phyloP scores from a whole-genome alignment of 2,113 vertebrate species.

The Coracopsis vasa region DNA sequence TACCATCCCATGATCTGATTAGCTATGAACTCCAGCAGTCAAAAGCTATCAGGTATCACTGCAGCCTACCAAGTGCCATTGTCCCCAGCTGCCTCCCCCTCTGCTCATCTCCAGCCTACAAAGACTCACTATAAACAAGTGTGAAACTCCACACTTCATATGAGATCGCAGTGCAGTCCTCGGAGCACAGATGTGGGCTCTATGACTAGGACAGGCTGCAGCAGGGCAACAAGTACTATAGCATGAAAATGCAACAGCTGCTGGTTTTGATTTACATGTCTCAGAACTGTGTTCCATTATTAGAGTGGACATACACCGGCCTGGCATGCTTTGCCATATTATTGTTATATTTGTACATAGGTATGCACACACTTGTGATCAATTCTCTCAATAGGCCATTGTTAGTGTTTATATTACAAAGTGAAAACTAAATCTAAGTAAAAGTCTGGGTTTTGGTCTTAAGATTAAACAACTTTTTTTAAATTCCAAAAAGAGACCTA shows the following conservation, averaged over 20 bases:
- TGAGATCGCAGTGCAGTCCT: neutral
- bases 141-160: neutral
- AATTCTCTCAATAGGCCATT: neutral
- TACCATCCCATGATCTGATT: neutral
- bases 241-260: neutral
- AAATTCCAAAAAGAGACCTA: neutral
- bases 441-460: neutral
- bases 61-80: neutral
- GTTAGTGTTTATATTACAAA: neutral
- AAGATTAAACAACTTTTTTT: neutral
- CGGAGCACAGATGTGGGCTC: neutral
- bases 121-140: neutral
- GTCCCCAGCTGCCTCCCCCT: neutral
- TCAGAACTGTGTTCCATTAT: neutral
- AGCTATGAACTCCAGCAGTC: neutral
- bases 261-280: neutral
- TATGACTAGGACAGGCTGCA: neutral
- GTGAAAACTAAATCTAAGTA: neutral
- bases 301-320: rapidly evolving
- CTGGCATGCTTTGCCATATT: neutral
- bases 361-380: neutral
- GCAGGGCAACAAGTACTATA: neutral
- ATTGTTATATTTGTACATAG: neutral
- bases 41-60: neutral
- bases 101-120: neutral